Conservation (phyloP, 1,140 invertebrate species). For the Meteorus sp. region DNA sequence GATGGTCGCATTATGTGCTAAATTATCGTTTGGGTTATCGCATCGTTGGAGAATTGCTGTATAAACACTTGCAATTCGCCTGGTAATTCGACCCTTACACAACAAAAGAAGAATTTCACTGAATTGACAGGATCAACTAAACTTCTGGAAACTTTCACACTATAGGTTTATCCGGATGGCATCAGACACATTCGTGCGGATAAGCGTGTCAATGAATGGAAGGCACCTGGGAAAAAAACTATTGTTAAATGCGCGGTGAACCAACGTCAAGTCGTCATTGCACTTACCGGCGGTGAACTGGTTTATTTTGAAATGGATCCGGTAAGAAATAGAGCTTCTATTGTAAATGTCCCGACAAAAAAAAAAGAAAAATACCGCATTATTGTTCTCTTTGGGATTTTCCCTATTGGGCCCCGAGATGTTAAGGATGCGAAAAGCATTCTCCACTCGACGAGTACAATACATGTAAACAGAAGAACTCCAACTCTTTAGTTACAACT, state of each 20-base stretch:
- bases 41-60: conserved; percentile 51
- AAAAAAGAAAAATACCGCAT: conserved; percentile 20
- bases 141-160: conserved; percentile 14
- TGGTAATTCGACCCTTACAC: conserved; percentile 37
- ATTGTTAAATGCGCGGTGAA: conserved; percentile 99
- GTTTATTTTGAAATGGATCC: conserved; percentile 99
- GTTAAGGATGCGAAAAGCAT: conserved; percentile 48
- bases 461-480: conserved; percentile 1
- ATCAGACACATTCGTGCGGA: conserved; percentile 98
- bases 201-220: conserved; percentile 99
- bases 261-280: conserved; percentile 97
- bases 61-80: conserved; percentile 31
- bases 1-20: conserved; percentile 51
- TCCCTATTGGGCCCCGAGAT: conserved; percentile 35
- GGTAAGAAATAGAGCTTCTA: conserved; percentile 65
- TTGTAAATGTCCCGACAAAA: conserved; percentile 4
- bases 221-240: conserved; percentile 94
- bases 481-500: background rate
- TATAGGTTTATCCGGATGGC: conserved; percentile 93
- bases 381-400: conserved; percentile 45
- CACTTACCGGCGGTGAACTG: conserved; percentile 94
- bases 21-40: conserved; percentile 36
- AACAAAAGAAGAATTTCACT: background rate
- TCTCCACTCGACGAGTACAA: conserved; percentile 17
- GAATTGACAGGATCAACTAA: background rate